Base-by-base conservation (phyloP, 1,140 invertebrate genomes). In the Oedothorax gibbosus region DNA sequence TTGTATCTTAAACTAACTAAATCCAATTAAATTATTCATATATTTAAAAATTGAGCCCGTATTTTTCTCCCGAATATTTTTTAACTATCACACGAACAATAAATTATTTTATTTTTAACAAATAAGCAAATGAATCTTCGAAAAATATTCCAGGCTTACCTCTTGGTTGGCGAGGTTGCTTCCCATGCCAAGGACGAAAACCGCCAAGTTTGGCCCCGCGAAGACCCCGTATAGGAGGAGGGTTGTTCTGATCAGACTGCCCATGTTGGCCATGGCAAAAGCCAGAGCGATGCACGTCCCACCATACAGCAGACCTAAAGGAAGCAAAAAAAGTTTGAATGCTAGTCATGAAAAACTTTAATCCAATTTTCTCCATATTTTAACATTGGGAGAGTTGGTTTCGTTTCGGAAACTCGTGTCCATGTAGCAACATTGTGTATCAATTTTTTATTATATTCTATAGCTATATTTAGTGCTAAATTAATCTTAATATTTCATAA, bases 191-290 rank as follows among this genome's bases (percentile, higher is more conserved):
- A 80, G 62, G 10, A 80, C 7, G 18, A 80, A 80, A 5, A 69
- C 78, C 1, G 15, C 78, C 5, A 80, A 18, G 12, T 69, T 80
- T 5, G 78, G 78, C 4, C 78, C 78, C n/a, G 78, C 78, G 3
- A 80, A 14, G 53, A 69, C 60, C 50, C 78, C 78, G 3, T 14
- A 7, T 6, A 80, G n/a, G 49, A 80, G 15, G 7, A 69, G 20
- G 0, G 64, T 57, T 66, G 60, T 80, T 21, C 60, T 68, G 53
- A 80, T 11, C 5, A 80, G 51, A 11, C 49, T 56, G 3, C 78
- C 78, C 21, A 80, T 15, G 50, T 50, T 56, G 5, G 64, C 51
- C 7, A 80, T 15, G 20, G 71, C 3, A 21, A 80, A 80, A 11
- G 78, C 51, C 5, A 80, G 6, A 1, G 20, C 78, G 2, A 80